phyloP scores from a whole-genome alignment of 2,113 vertebrate species.

The Hippocampus guttulatus region DNA sequence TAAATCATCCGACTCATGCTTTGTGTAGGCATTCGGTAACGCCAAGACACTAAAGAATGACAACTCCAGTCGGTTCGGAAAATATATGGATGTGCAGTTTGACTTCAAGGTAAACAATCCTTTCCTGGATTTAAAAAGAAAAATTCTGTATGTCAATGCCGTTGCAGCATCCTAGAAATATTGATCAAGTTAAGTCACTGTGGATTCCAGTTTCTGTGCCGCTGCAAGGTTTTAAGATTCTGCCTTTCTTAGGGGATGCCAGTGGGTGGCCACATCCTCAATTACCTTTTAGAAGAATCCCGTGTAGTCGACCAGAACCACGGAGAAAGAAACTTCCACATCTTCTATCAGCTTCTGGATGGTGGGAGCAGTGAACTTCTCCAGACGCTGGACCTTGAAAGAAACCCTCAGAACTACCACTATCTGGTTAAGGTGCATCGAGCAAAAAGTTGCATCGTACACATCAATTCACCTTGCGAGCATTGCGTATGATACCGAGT shows the following conservation, averaged over 20 bases:
- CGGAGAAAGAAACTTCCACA: slow-evolving; percentile 94
- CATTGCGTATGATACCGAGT: not conserved
- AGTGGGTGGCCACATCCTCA: slow-evolving; percentile 92
- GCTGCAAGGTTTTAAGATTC: not conserved
- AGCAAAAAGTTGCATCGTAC: not conserved
- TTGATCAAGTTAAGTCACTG: not conserved
- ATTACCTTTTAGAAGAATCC: slow-evolving; percentile 96
- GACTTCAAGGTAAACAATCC: slow-evolving; percentile 83
- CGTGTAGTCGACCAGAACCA: slow-evolving; percentile 96
- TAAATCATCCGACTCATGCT: not conserved
- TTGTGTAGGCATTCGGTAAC: slow-evolving; percentile 88
- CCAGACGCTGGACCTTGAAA: slow-evolving; percentile 80
- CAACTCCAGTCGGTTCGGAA: slow-evolving; percentile 97
- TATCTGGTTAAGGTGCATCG: slow-evolving; percentile 87
- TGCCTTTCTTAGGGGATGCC: slow-evolving; percentile 78
- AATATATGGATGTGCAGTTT: slow-evolving; percentile 98
- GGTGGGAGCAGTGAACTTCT: slow-evolving; percentile 84
- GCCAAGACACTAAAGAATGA: slow-evolving; percentile 95
- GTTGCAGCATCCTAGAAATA: not conserved
- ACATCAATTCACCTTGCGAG: not conserved
- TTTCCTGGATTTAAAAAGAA: not conserved
- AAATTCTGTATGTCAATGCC: not conserved
- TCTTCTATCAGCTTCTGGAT: slow-evolving; percentile 96
- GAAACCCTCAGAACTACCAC: slow-evolving; percentile 85
- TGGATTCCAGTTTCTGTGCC: not conserved